Conservation (phyloP, 1,140 invertebrate species). For the Microvelia longipes region DNA sequence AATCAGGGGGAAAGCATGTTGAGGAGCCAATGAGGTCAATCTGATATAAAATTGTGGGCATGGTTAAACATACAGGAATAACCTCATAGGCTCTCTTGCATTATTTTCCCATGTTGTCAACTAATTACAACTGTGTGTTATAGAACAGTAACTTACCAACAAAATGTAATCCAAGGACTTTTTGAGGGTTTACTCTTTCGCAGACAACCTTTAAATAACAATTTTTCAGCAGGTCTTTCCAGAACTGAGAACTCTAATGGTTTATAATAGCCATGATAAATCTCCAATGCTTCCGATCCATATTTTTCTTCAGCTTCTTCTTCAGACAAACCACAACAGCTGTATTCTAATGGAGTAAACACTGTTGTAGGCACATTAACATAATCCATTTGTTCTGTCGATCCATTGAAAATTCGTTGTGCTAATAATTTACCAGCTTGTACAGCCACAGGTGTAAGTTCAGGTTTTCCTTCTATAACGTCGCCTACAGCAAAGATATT, state of each 20-base stretch:
- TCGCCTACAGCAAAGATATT: conserved; percentile 91
- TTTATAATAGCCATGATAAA: conserved; percentile 88
- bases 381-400: conserved; percentile 63
- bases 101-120: too few species aligned
- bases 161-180: conserved; percentile 86
- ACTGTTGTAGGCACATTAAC: conserved; percentile 88
- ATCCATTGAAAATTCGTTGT: conserved; percentile 46
- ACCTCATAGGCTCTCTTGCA: too few species aligned
- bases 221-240: conserved; percentile 52
- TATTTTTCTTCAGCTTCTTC: conserved; percentile 57
- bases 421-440: conserved; percentile 80
- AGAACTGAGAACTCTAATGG: conserved; percentile 91
- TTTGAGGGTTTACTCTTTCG: conserved; percentile 46
- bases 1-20: too few species aligned
- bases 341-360: conserved; percentile 94
- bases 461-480: conserved; percentile 59
- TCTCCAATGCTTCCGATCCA: conserved; percentile 54
- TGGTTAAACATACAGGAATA: too few species aligned
- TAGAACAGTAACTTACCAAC: conserved; percentile 34
- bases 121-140: too few species aligned
- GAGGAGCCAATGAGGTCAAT: too few species aligned
- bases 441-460: conserved; percentile 95
- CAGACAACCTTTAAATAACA: conserved; percentile 71
- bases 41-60: too few species aligned
- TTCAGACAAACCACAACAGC: conserved; percentile 81